Evolutionary conservation across 2,888 invertebrate species (phyloP), one percentile per base, ranked within the genome.

Genomic region (Torymus texanus): DNA sequence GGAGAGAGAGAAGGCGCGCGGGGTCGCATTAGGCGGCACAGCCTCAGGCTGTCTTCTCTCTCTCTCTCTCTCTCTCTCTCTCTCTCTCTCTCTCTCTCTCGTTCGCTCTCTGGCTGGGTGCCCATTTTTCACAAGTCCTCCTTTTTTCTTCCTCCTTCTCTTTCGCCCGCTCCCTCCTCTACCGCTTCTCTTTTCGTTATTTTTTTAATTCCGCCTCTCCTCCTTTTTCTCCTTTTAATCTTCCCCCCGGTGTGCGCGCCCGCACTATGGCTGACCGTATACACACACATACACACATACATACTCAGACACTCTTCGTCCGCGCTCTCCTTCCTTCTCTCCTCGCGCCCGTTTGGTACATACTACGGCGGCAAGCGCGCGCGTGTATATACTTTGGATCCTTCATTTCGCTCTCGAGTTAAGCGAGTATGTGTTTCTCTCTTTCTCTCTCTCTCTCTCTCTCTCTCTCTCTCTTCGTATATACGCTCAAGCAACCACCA

Each of bases 41-140:
- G 87, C 88, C 87, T 83, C 85, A 87, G 88, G 88, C 88, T 88
- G 85, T 87, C 86, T 84, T 85, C 87, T 86, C 81, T 87, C 85
- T 86, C 84, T 84, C 86, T 80, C 79, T 85, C 87, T 86, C 81
- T 87, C 85, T 86, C 83, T 84, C 86, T 87, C 76, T 81, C 83
- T 83, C 84, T 82, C 84, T 84, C 85, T n/a, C n/a, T n/a, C n/a
- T n/a, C n/a, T n/a, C n/a, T n/a, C n/a, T n/a, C n/a, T n/a, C n/a
- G n/a, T n/a, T n/a, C n/a, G 85, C 87, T 86, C 81, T 87, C 85
- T 85, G 83, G 84, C 86, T 87, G 88, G 89, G 86, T 88, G 85
- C 88, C 88, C 87, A 89, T 89, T 88, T 89, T 89, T 89, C 89
- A 88, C 87, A 80, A 86, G 81, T 84, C 83, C 79, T 83, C 65